Percentiles rank a stretch among this genome's conserved stretches.
Conservation (phyloP, 35 echinoderm and acorn worm species). For the Patiria miniata region DNA sequence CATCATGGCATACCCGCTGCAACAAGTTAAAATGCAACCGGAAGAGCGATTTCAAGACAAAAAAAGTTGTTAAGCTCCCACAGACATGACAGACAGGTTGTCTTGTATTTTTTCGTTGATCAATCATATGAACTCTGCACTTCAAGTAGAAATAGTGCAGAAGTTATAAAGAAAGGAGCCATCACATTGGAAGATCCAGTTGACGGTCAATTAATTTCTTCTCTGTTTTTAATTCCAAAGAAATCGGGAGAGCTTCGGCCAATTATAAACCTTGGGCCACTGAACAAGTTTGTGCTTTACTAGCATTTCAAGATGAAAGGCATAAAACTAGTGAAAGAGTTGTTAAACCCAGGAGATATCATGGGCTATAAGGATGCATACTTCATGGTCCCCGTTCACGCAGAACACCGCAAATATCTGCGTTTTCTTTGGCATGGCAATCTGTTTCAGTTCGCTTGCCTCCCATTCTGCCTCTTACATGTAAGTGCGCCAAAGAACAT, state of each 20-base stretch:
- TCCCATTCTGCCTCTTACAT: constrained; percentile 35
- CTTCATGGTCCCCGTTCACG: constrained; percentile 23
- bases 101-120: neutral
- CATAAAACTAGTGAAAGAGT: neutral
- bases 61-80: neutral
- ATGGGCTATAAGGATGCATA: constrained; percentile 41
- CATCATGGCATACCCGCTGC: neutral
- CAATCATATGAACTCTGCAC: neutral
- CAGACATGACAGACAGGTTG: constrained; percentile 11
- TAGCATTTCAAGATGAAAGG: constrained; percentile 46
- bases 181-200: neutral
- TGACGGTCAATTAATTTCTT: constrained; percentile 29
- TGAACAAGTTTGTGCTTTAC: constrained; percentile 16
- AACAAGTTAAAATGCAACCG: neutral
- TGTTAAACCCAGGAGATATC: constrained; percentile 23
- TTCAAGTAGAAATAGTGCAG: neutral
- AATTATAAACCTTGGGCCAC: neutral
- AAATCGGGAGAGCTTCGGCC: neutral
- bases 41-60: neutral
- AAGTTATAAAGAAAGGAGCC: neutral
- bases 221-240: neutral
- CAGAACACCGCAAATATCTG: constrained; percentile 29
- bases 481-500: constrained; percentile 26
- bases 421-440: neutral
- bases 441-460: constrained; percentile 7